A percentile compares a stretch with the other conserved stretches of the same genome.
phyloP scores from a whole-genome alignment of 2,888 invertebrate species.

The Petrophora chlorosata region DNA sequence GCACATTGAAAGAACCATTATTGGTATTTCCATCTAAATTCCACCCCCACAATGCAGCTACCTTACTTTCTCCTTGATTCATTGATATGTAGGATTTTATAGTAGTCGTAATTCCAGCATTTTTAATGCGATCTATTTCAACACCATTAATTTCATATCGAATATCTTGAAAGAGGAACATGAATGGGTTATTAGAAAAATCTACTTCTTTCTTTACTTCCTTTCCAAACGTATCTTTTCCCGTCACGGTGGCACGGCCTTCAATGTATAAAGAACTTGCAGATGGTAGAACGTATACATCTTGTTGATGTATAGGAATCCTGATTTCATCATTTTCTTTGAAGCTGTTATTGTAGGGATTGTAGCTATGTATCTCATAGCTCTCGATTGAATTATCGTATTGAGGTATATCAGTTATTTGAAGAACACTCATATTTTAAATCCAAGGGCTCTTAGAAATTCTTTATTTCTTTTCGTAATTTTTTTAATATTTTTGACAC shows the following conservation, averaged over 20 bases:
- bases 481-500: too few relatives aligned
- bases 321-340: constrained; percentile 33
- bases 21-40: neutral
- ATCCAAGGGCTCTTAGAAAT: constrained; percentile 24
- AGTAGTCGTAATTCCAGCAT: constrained; percentile 19
- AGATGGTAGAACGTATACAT: constrained; percentile 31
- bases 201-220: neutral
- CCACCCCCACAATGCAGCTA: constrained; percentile 37
- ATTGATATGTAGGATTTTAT: constrained; percentile 51
- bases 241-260: too few relatives aligned
- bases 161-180: constrained; percentile 19
- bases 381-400: constrained; percentile 8
- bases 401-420: neutral
- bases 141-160: constrained; percentile 3
- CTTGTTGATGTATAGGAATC: constrained; percentile 33
- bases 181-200: constrained; percentile 4
- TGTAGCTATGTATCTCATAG: constrained; percentile 5
- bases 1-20: neutral
- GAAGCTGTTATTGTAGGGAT: constrained; percentile 18
- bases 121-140: neutral
- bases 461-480: too few relatives aligned
- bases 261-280: constrained; percentile 17
- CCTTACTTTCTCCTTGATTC: constrained; percentile 39
- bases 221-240: neutral
- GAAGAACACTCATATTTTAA: constrained; percentile 15